Evolutionary conservation across 2,888 invertebrate genomes (phyloP), one percentile per base, ranked within the genome.

Genomic region (Eulithis testata): DNA sequence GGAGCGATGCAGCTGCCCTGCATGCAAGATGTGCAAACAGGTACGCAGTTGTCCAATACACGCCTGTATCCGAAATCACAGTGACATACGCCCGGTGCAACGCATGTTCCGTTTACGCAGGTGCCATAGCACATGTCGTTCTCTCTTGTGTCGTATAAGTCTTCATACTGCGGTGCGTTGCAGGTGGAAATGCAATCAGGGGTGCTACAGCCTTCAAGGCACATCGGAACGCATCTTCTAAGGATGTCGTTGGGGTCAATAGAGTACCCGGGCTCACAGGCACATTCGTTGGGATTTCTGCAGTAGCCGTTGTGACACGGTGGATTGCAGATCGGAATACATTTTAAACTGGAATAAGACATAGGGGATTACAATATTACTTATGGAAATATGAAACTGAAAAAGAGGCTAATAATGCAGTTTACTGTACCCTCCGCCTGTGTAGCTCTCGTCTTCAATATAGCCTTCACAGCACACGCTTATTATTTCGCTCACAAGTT

Each of bases 71-170:
- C 79, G 21, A 54, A 50, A 12, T 69, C 49, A 58, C 84, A 84
- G 31, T 76, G 61, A 59, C 83, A 84, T 9, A 64, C 67, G 4
- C 77, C 72, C 7, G 83, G 78, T 7, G 72, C 77, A 1, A 77
- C 44, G 40, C 87, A 87, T 11, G 43, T 65, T 4, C 80, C 79
- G 56, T 85, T 80, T 0, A 66, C 1, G n/a, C 72, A 72, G 14
- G 51, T 53, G 43, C 36, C 60, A 7, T 14, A 40, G 37, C 63
- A 63, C 47, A 43, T 56, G 14, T 63, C 60, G 8, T 44, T 12
- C 36, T 54, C 59, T 37, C 7, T 11, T 8, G 56, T 49, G 9
- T 36, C 51, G 43, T 63, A 51, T 47, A n/a, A 51, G 11, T 63
- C 53, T 37, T 60, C 50, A 37, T 43, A n/a, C 12, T 21, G 12